Conservation (phyloP, 2,888 invertebrate species). For the Pristionchus fissidentatus region DNA sequence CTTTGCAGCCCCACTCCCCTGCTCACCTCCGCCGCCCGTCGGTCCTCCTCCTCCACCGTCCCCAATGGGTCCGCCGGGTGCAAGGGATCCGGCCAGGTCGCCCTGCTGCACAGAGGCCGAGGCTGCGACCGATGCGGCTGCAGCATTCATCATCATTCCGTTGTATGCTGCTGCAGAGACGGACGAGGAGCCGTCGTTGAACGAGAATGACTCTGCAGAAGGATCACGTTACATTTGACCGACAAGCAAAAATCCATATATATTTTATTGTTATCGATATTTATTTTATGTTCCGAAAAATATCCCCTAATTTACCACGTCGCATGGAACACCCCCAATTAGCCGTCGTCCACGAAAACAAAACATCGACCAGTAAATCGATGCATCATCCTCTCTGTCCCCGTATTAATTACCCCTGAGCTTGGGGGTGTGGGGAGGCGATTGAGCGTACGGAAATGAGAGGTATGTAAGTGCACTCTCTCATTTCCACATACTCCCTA, state of each 20-base stretch:
- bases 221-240: too few relatives aligned
- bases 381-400: too few relatives aligned
- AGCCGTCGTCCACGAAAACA: too few relatives aligned
- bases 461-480: background rate
- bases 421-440: too few relatives aligned
- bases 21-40: background rate
- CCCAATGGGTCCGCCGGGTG: slow-evolving; percentile 48
- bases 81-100: slow-evolving; percentile 16
- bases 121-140: background rate
- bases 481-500: too few relatives aligned
- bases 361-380: too few relatives aligned
- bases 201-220: slow-evolving; percentile 37
- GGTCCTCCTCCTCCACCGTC: background rate
- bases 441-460: background rate
- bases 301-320: too few relatives aligned
- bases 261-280: too few relatives aligned
- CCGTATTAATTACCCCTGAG: too few relatives aligned
- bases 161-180: background rate
- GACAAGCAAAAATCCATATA: too few relatives aligned
- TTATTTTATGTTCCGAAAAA: too few relatives aligned
- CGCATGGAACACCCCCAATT: too few relatives aligned
- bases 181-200: slow-evolving; percentile 4
- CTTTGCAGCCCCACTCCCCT: background rate
- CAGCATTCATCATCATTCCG: background rate
- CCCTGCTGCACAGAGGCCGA: background rate